Evolutionary conservation across 2,797 vertebrate genomes (phyloP), one percentile per base, ranked within the genome.

Genomic region (Caiman crocodilus): DNA sequence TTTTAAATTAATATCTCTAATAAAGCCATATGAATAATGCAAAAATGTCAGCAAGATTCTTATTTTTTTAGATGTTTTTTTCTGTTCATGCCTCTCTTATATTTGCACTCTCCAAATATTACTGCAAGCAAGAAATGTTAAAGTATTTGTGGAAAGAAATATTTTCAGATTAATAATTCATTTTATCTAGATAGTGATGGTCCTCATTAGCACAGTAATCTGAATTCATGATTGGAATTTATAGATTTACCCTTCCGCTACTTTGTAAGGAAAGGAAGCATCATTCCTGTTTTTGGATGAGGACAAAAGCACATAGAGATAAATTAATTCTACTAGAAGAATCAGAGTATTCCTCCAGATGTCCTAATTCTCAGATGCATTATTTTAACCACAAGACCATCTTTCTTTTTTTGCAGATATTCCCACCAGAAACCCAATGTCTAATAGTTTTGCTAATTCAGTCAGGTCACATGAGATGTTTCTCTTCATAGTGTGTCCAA

Each of bases 61-160:
- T 69, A 50, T 87, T 32, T 63, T 79, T 91, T 67, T 60, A 35
- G 1, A 82, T 83, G 56, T 9, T 77, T 79, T 42, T 55, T 84
- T 89, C n/a, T 80, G 25, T 87, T 85, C 28, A 10, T 58, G 21
- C 21, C 42, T 95, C 79, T 32, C 88, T 86, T 94, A 50, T 84
- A 91, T 85, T 82, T 55, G 26, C 65, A 82, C 85, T 61, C 78
- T 84, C 76, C 61, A 84, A 74, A 82, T 94, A 78, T 93, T 88
- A 87, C 83, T 69, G 61, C 83, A 79, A 69, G 69, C 74, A 80
- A 30, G 32, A 14, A 42, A 42, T 14, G 25, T 59, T 87, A 92
- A 71, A 26, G 5, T 65, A 28, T n/a, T 85, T 60, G 73, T 75
- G 82, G 63, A 55, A 56, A 79, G 13, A 12, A 42, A 69, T 50